Evolutionary conservation across 2,113 vertebrate species (phyloP), one percentile per base, ranked within the genome.

Genomic region (Acrocephalus arundinaceus): DNA sequence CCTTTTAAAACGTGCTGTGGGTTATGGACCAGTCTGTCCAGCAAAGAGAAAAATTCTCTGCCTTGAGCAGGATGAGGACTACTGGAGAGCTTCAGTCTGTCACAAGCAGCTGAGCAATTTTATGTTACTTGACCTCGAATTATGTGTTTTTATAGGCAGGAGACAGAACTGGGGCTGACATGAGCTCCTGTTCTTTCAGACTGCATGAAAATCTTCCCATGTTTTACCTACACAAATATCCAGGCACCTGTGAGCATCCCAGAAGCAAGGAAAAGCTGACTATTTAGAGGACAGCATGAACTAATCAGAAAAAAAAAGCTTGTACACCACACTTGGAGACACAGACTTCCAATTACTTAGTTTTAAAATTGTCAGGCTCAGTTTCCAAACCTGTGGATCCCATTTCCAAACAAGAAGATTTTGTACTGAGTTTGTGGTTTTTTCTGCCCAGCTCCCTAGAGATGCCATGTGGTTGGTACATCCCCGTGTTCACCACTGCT

Each of bases 391-490:
- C 9, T 51, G 19, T 46, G n/a, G 8, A 22, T 77, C 21, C 13
- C 11, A 6, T 58, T 84, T 70, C 16, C 5, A 48, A 51, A 46
- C 45, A 37, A 24, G 3, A 10, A 15, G 10, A 14, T 52, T 57
- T 67, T 63, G 1, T 63, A 6, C 25, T 48, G 35, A 39, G 15
- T 52, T 27, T 27, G 25, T 25, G 15, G 49, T 27, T 51, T n/a
- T 71, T 30, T 4, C 4, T 79, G 16, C 48, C 25, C 41, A 59
- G 27, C 24, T 21, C 21, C 61, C 30, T 20, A 5, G 8, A 54
- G 73, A 35, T 54, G 37, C 22, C 4, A 2, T 9, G 1, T 48
- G 31, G 10, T 30, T 75, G 51, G 28, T 41, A 7, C 0, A 0
- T 48, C 39, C 57, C 52, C 3, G 0, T 22, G 37, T 30, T 67